Evolutionary conservation across 2,113 vertebrate species (phyloP).

Genomic region (Todiramphus saurophagus): DNA sequence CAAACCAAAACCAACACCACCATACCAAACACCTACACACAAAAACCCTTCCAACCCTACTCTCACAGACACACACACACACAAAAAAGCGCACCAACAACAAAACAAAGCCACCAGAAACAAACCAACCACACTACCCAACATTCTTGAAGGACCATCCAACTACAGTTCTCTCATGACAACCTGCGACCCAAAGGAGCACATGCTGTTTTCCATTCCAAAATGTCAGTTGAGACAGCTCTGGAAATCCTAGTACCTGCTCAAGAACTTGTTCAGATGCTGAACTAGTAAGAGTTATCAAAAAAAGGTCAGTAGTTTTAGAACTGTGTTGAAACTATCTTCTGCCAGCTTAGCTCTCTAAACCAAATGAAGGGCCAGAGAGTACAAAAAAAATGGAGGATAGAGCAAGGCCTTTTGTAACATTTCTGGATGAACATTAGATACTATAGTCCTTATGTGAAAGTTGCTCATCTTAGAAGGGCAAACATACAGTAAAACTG

Average conservation of each 20-base stretch:
- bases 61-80: not conserved
- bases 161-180: not conserved
- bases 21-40: too few relatives aligned
- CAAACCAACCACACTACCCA: accelerated
- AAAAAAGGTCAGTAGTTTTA: not conserved
- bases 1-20: too few relatives aligned
- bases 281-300: not conserved
- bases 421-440: not conserved
- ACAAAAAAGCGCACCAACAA: not conserved
- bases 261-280: not conserved
- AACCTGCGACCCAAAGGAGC: not conserved
- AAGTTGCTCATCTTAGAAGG: not conserved
- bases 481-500: not conserved
- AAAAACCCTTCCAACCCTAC: not conserved
- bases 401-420: not conserved
- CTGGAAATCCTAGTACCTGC: not conserved
- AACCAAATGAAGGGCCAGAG: not conserved
- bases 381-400: not conserved
- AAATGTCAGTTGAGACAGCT: not conserved
- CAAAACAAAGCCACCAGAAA: not conserved
- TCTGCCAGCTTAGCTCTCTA: not conserved
- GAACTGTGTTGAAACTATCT: not conserved
- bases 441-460: not conserved
- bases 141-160: not conserved
- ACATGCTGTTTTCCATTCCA: not conserved